A percentile compares a stretch with the other conserved stretches of the same genome.
phyloP scores from a whole-genome alignment of 2,888 invertebrate species.

The Brenthis hecate region DNA sequence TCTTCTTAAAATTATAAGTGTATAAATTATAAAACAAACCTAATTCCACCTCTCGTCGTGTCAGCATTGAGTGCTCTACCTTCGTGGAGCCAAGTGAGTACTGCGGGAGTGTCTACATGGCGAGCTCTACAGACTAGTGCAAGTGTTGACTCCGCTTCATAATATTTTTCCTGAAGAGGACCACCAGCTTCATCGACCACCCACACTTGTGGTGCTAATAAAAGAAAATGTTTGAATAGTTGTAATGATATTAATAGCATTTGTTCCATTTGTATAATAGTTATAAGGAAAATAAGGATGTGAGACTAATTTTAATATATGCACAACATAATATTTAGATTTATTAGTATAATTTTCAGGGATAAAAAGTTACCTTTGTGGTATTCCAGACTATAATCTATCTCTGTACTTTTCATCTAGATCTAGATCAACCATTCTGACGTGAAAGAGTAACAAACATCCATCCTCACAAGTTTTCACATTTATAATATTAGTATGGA shows the following conservation, averaged over 20 bases:
- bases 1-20: neutral
- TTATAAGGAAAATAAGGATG: too few species aligned
- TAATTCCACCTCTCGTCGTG: constrained; percentile 85
- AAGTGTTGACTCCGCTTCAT: constrained; percentile 86
- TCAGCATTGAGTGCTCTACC: constrained; percentile 85
- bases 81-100: constrained; percentile 85
- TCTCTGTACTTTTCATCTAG: too few species aligned
- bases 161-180: constrained; percentile 85
- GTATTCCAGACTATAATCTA: too few species aligned
- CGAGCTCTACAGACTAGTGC: constrained; percentile 84
- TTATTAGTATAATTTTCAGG: neutral
- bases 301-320: too few species aligned
- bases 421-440: too few species aligned
- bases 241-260: too few species aligned
- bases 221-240: constrained; percentile 22
- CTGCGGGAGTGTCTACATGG: constrained; percentile 67
- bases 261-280: too few species aligned
- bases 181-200: constrained; percentile 86
- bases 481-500: too few species aligned
- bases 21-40: constrained; percentile 55
- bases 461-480: too few species aligned
- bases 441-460: too few species aligned
- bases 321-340: neutral
- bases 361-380: too few species aligned
- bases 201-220: constrained; percentile 85